Evolutionary conservation across 2,888 invertebrate genomes (phyloP).

Genomic region (Philaethria dido): DNA sequence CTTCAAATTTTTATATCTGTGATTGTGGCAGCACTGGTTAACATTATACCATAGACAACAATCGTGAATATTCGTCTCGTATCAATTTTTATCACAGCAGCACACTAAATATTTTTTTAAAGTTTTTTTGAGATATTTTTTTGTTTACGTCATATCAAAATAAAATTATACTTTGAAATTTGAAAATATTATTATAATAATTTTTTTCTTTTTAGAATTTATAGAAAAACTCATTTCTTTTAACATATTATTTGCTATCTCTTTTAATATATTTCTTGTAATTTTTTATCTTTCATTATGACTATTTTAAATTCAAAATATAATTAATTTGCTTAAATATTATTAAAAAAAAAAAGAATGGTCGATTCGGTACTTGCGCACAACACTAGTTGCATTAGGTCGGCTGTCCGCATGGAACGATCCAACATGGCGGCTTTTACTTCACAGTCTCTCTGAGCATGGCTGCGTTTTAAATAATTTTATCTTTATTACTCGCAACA

Average conservation of each 20-base stretch:
- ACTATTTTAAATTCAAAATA: neutral
- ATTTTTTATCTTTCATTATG: neutral
- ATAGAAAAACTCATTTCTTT: no score
- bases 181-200: no score
- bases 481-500: conserved; percentile 57
- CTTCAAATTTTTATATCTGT: neutral
- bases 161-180: no score
- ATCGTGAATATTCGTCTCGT: no score
- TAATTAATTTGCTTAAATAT: neutral
- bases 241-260: no score
- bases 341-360: conserved; percentile 47
- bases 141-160: no score
- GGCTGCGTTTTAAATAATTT: conserved; percentile 68
- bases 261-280: no score
- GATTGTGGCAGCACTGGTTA: conserved; percentile 8
- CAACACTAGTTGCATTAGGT: conserved; percentile 67
- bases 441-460: conserved; percentile 74
- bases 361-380: conserved; percentile 70
- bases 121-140: no score
- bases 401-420: conserved; percentile 72
- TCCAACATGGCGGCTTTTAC: conserved; percentile 79
- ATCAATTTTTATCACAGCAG: no score
- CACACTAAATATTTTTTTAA: no score
- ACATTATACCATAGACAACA: no score
- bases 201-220: no score